phyloP scores from a whole-genome alignment of 1,140 invertebrate species.

The Dendrolimus kikuchii region DNA sequence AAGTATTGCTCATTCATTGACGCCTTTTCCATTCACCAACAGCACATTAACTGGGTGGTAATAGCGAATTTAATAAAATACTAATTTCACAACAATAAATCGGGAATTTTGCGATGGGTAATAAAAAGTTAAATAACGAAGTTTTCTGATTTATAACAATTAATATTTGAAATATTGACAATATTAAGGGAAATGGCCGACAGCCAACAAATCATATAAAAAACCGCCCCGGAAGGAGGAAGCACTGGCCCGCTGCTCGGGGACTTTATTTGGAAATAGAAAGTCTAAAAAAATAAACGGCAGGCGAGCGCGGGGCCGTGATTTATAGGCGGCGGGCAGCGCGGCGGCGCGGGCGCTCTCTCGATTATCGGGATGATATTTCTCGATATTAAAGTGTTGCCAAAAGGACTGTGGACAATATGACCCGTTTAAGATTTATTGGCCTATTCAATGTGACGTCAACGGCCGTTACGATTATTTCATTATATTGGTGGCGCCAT shows the following conservation, averaged over 20 bases:
- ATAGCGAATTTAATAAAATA: constrained; percentile 10
- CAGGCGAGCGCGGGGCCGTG: constrained; percentile 53
- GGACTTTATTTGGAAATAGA: constrained; percentile 71
- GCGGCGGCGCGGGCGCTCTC: constrained; percentile 22
- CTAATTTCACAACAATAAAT: constrained; percentile 46
- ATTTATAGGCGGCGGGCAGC: constrained; percentile 62
- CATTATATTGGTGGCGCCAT: constrained; percentile 70
- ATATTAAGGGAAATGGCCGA: constrained; percentile 67
- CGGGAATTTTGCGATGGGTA: constrained; percentile 34
- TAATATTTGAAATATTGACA: constrained; percentile 72
- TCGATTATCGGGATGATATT: constrained; percentile 70
- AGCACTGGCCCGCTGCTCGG: constrained; percentile 60
- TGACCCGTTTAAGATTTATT: constrained; percentile 68
- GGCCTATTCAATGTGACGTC: constrained; percentile 57
- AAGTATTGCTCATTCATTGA: constrained; percentile 23
- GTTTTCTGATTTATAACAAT: constrained; percentile 69
- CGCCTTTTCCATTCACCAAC: constrained; percentile 21
- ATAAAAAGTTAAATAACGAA: constrained; percentile 46
- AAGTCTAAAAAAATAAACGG: constrained; percentile 70
- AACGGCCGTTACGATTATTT: constrained; percentile 69
- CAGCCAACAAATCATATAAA: constrained; percentile 69
- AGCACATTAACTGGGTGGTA: constrained; percentile 8
- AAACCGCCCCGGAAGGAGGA: constrained; percentile 70
- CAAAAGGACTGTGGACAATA: constrained; percentile 67
- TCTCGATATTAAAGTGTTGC: constrained; percentile 71